phyloP scores from a whole-genome alignment of 2,888 invertebrate species.

The Latheticus oryzae region DNA sequence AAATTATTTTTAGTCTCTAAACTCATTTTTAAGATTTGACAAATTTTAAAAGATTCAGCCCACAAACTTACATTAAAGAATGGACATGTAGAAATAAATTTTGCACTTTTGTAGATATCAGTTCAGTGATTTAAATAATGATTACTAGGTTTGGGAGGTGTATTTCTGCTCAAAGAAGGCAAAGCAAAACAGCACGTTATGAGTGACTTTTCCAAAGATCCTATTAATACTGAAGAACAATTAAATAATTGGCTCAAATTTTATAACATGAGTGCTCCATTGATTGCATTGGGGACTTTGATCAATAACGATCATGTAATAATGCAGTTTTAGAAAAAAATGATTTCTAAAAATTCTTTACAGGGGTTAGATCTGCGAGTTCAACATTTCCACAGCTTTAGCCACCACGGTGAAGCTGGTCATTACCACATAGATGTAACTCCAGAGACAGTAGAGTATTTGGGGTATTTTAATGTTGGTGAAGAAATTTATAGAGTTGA shows the following conservation, averaged over 20 bases:
- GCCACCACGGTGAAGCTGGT: conserved; percentile 85
- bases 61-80: too few species aligned
- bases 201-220: conserved; percentile 88
- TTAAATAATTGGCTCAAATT: conserved; percentile 91
- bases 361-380: conserved; percentile 90
- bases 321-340: not conserved
- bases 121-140: too few species aligned
- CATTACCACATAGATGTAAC: conserved; percentile 98
- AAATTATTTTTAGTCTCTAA: too few species aligned
- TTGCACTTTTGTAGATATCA: too few species aligned
- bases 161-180: conserved; percentile 86
- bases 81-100: too few species aligned
- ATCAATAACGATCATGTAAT: conserved; percentile 76
- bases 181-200: conserved; percentile 93
- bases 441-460: conserved; percentile 87
- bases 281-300: conserved; percentile 89
- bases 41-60: too few species aligned
- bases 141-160: conserved; percentile 91
- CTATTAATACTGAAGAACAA: conserved; percentile 78
- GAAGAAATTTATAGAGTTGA: conserved; percentile 80
- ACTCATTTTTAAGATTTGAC: too few species aligned
- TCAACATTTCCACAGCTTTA: conserved; percentile 96
- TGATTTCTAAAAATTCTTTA: conserved; percentile 1
- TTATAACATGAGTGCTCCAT: conserved; percentile 89
- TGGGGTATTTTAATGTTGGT: conserved; percentile 89